Evolutionary conservation across 2,797 vertebrate genomes (phyloP).

Genomic region (Artibeus jamaicensis): DNA sequence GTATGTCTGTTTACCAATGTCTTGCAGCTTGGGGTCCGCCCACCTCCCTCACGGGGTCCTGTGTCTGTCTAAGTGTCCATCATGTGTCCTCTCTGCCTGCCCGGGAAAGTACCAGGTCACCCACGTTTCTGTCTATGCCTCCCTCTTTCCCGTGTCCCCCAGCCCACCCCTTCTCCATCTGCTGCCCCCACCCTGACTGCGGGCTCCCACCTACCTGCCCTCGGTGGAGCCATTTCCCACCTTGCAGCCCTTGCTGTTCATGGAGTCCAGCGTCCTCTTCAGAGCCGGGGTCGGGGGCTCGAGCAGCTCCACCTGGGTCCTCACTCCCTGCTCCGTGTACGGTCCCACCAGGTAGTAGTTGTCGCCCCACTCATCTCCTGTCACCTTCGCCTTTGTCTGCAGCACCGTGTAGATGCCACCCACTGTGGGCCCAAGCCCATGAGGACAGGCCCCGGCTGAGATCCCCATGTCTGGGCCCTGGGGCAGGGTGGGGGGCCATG

Average conservation of each 20-base stretch:
- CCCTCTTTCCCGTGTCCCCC: background rate
- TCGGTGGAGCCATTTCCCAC: constrained; percentile 71
- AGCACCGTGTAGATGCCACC: constrained; percentile 98
- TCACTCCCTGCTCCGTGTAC: constrained; percentile 93
- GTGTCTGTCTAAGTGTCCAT: background rate
- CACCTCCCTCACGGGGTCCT: background rate
- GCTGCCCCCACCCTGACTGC: background rate
- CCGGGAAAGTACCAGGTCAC: background rate
- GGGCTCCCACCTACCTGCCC: background rate
- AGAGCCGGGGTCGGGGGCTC: constrained; percentile 89
- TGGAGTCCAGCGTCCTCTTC: constrained; percentile 91
- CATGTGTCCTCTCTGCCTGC: background rate
- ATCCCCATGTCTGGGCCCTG: background rate
- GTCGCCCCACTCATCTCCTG: constrained; percentile 94
- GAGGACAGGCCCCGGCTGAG: background rate
- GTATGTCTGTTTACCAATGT: background rate
- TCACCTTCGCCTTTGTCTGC: constrained; percentile 96
- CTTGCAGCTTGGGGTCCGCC: background rate
- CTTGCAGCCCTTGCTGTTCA: constrained; percentile 96
- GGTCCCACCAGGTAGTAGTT: constrained; percentile 96
- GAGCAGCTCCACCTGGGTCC: constrained; percentile 95
- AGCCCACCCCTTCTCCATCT: background rate
- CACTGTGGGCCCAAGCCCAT: constrained; percentile 81
- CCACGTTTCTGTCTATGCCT: background rate
- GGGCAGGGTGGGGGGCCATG: background rate